Base-by-base conservation (phyloP, 2,888 invertebrate species). In the Reticulitermes lucifugus region DNA sequence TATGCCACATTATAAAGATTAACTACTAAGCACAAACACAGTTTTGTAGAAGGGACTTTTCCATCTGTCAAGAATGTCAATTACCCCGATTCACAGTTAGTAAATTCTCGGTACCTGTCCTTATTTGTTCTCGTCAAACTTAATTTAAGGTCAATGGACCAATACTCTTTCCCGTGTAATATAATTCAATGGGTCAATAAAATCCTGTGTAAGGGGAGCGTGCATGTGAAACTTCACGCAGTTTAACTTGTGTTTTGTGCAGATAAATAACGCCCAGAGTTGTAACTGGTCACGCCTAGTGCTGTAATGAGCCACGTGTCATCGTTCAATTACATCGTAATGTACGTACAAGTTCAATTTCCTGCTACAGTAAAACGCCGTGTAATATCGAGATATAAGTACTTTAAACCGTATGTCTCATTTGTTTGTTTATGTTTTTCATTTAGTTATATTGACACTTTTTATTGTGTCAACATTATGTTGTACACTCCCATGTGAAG, bases 241-340 rank as follows among this genome's bases (percentile, higher is more conserved):
- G 41, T 41, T 73, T 73, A 73, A 73, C 73, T 73, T 73, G 73
- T 41, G 41, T 73, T 73, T 73, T 73, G 73, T 73, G 41, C 14
- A 73, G 73, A 73, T 73, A 73, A 73, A 73, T 73, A 73, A 73
- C 73, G 14, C 25, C 41, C 4, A 29, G 29, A 29, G 41, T 21
- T 73, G 73, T 73, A 73, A 73, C 41, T 73, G 73, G 73, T 22
- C 73, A 73, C 73, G 73, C 73, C 73, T 41, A 6, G 41, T 14
- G 9, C 18, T 73, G 41, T 73, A 73, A 73, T 73, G 73, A 73
- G 41, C 73, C 3, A 2, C 9, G 71, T 35, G 35, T 1, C 35
- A 73, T 73, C 35, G 9, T 41, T 73, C 73, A 35, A 73, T 73
- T 41, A 73, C 35, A 29, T 29, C 73, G 70, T 29, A n/a, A 70